Base-by-base conservation (phyloP, 2,888 invertebrate species). In the Rhyacophila evoluta region DNA sequence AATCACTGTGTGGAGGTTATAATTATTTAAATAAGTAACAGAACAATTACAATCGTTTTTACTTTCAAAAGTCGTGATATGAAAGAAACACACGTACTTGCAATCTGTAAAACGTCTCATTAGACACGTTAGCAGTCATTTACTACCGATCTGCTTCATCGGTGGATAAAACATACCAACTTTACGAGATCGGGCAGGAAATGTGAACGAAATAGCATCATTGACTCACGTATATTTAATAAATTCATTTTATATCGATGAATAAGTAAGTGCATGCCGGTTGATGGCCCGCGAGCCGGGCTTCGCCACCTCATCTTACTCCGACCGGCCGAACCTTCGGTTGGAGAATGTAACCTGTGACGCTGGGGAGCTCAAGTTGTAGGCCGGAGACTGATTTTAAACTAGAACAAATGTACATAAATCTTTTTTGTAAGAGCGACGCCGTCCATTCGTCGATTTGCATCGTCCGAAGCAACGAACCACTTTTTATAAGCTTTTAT, bases 271-370 rank as follows among this genome's bases (percentile, higher is more conserved):
- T 55, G 25, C 19, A 55, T 10, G 19, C 19, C 25, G 19, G 19
- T 55, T 0, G 55, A 55, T 55, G 55, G 55, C 19, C 55, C 55
- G 55, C 55, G 10, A 55, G 8, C 55, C 55, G 8, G 25, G 25
- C 25, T 55, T 55, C 55, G 15, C 55, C 19, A 25, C 55, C 55
- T 6, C 55, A 4, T 33, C 29, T 4, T 55, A 25, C 55, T 55
- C 19, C 8, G 55, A 19, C 55, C 25, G 55, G 19, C 19, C 55
- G 19, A 55, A 55, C 55, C 55, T 55, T 55, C 55, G 55, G 55
- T 55, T 15, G 55, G 55, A 55, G 55, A 55, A 55, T 55, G 55
- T 55, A 55, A 55, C 55, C 55, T 55, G 55, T 25, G 25, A 10
- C 19, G 55, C 55, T 19, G 55, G 55, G 55, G 15, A 19, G 55